Base-by-base conservation (phyloP, 2,113 vertebrate genomes). In the Bucco capensis region DNA sequence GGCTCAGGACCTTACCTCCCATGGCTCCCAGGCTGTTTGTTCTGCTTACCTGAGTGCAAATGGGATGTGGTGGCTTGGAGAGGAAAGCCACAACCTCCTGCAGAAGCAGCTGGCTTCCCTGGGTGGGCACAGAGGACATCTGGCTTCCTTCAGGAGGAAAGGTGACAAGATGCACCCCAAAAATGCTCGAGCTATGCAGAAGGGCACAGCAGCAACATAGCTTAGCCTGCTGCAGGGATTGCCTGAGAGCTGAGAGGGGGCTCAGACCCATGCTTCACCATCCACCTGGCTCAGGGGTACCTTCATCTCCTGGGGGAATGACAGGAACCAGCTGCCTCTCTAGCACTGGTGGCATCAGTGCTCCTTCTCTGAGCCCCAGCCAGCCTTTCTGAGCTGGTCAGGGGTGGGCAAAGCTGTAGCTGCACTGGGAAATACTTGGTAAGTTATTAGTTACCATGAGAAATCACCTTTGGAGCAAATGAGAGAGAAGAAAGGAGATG, bases 401-500 rank as follows among this genome's bases (percentile, higher is more conserved):
- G 21, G 0, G 0, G 14, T 3, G 7, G 19, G 49, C 16, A 37
- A 37, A n/a, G 66, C n/a, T n/a, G n/a, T n/a, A n/a, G n/a, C n/a
- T n/a, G n/a, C 24, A 13, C 51, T n/a, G 42, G 42, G 35, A 61
- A 67, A 51, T 38, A 12, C 25, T 67, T n/a, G 33, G 12, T 14
- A 37, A 5, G 25, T n/a, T 50, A 31, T 56, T 14, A 65, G 28
- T n/a, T 60, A 60, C n/a, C 6, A 2, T 4, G n/a, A 35, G n/a
- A 66, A 75, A 88, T 49, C 0, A 0, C 35, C 33, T 46, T 58
- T 30, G 12, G 14, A 40, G 31, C 25, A 58, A 42, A 17, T 6
- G 18, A 49, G 40, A 65, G n/a, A 47, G 57, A 33, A 23, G 31
- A 79, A 44, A 58, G 64, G 38, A 31, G 17, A 9, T 12, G 21